phyloP scores from a whole-genome alignment of 1,140 invertebrate species.

The Rhopalosiphum padi region DNA sequence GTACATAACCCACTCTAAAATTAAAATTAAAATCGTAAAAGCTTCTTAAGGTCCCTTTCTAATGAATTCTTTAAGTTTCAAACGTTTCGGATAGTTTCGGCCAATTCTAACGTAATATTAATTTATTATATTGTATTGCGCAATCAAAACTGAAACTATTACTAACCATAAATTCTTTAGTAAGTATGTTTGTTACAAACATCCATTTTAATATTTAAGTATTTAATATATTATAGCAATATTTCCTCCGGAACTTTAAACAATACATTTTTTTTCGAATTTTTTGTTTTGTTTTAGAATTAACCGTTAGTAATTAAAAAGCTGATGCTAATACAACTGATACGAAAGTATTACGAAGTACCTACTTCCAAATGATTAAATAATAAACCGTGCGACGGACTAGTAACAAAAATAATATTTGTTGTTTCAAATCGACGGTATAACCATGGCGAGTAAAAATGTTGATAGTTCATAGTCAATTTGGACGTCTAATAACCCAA shows the following conservation, averaged over 20 bases:
- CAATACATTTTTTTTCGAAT: not conserved
- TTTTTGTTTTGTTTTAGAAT: not conserved
- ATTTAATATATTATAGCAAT: not conserved
- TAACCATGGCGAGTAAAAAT: not conserved
- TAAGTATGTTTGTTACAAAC: not conserved
- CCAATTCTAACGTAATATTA: not conserved
- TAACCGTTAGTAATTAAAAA: not conserved
- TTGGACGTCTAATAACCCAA: not conserved
- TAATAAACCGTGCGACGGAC: not conserved
- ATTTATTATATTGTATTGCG: not conserved
- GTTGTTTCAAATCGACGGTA: not conserved
- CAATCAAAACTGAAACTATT: conserved; percentile 4
- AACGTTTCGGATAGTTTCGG: not conserved
- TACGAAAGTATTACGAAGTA: not conserved
- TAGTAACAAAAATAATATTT: not conserved
- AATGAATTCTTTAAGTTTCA: not conserved
- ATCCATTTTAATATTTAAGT: not conserved
- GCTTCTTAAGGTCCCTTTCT: not conserved
- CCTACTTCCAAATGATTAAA: not conserved
- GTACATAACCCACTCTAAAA: not conserved
- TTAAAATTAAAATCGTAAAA: not conserved
- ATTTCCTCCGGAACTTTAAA: not conserved
- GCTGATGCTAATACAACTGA: not conserved
- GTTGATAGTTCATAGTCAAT: not conserved
- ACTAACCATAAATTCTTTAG: not conserved